phyloP scores from a whole-genome alignment of 2,797 vertebrate genomes.

The Danionella dracula region DNA sequence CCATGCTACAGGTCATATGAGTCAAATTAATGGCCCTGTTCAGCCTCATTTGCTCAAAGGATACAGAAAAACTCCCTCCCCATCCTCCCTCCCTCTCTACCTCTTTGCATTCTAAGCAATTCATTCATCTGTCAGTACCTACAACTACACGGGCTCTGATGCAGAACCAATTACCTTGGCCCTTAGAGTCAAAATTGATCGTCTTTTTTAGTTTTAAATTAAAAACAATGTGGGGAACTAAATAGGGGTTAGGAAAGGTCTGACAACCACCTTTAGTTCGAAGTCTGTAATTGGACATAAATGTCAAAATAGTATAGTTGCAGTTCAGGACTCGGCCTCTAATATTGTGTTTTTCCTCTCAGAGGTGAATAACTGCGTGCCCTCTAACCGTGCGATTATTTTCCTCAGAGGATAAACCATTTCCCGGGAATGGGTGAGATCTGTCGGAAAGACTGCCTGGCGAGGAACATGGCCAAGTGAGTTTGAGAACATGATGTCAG shows the following conservation, averaged over 20 bases:
- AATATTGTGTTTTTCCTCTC: conserved; percentile 64
- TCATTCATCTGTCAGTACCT: conserved; percentile 77
- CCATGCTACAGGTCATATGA: conserved; percentile 71
- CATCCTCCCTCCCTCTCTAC: conserved; percentile 43
- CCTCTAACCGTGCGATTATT: conserved; percentile 72
- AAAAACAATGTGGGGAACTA: conserved; percentile 69
- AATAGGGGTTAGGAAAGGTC: conserved; percentile 77
- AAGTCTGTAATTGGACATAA: conserved; percentile 80
- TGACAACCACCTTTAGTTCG: conserved; percentile 77
- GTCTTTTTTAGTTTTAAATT: conserved; percentile 62
- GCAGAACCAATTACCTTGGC: conserved; percentile 82
- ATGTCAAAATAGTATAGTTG: conserved; percentile 77
- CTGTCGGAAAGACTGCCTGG: conserved; percentile 98
- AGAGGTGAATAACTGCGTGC: conserved; percentile 67
- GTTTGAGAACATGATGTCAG: conserved; percentile 41
- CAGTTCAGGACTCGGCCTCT: conserved; percentile 71
- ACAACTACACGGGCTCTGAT: conserved; percentile 67
- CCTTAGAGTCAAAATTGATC: conserved; percentile 74
- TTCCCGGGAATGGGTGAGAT: conserved; percentile 99
- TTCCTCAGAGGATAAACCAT: conserved; percentile 96
- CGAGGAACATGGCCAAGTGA: conserved; percentile 99
- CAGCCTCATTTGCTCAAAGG: conserved; percentile 79
- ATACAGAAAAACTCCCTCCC: conserved; percentile 62
- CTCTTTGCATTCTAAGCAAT: conserved; percentile 73
- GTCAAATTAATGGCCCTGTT: conserved; percentile 77